A percentile compares a stretch with the other conserved stretches of the same genome.
Evolutionary conservation across 2,888 invertebrate genomes (phyloP).

Genomic region (Teinopalpus imperialis): DNA sequence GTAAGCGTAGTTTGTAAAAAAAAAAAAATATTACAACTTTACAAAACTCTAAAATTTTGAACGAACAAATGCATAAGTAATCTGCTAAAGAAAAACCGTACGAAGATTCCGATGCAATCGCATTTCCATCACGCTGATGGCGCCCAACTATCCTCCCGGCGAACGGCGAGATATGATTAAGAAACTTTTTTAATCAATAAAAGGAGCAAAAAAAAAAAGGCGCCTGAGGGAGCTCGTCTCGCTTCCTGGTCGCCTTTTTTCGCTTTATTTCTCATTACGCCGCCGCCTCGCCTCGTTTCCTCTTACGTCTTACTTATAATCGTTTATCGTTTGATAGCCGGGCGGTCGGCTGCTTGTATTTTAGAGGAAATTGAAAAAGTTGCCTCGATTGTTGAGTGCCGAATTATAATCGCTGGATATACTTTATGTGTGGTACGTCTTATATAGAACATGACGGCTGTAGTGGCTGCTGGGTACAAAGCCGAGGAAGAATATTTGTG

Average conservation of each 20-base stretch:
- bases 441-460: no score
- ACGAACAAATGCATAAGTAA: no score
- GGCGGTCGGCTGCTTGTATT: conserved; percentile 45
- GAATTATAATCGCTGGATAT: conserved; percentile 12
- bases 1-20: no score
- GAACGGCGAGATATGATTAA: conserved; percentile 50
- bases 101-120: conserved; percentile 4
- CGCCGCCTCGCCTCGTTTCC: conserved; percentile 40
- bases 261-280: conserved; percentile 66
- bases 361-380: conserved; percentile 73
- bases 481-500: no score
- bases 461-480: no score
- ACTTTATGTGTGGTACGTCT: no score
- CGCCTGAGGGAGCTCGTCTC: conserved; percentile 40
- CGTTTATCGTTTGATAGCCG: conserved; percentile 76
- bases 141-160: conserved; percentile 19
- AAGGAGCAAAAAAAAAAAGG: conserved; percentile 23
- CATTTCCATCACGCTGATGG: conserved; percentile 2
- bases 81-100: no score
- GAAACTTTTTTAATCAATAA: conserved; percentile 69
- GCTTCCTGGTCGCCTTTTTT: conserved; percentile 39
- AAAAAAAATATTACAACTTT: no score
- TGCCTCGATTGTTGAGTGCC: conserved; percentile 39
- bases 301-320: conserved; percentile 74
- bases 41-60: no score